phyloP scores from a whole-genome alignment of 2,113 vertebrate species.

The Festucalex cinctus region DNA sequence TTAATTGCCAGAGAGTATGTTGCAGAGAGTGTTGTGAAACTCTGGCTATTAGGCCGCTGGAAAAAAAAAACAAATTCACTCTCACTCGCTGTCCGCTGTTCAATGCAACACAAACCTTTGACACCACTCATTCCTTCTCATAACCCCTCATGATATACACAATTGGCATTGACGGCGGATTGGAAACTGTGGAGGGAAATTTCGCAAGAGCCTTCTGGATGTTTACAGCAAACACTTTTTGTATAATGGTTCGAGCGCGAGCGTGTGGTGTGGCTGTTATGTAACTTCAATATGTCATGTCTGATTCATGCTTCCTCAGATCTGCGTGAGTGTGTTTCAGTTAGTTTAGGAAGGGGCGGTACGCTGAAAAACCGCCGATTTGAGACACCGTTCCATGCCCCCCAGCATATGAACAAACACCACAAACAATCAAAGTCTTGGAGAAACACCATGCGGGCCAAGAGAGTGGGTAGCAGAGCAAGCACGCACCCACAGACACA shows the following conservation, averaged over 20 bases:
- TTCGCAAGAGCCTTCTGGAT: conserved; percentile 32
- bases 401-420: conserved; percentile 39
- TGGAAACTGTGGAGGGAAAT: conserved; percentile 14
- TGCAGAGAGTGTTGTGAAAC: background rate
- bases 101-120: background rate
- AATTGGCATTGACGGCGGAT: background rate
- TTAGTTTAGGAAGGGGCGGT: conserved; percentile 36
- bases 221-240: conserved; percentile 49
- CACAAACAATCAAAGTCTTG: conserved; percentile 49
- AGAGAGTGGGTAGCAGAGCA: conserved; percentile 49
- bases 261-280: conserved; percentile 54
- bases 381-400: conserved; percentile 48
- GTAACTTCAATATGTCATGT: conserved; percentile 46
- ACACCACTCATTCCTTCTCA: background rate
- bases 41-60: background rate
- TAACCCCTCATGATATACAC: background rate
- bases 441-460: conserved; percentile 43
- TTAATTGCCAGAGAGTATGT: background rate
- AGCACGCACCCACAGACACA: conserved; percentile 20
- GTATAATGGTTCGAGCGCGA: conserved; percentile 50
- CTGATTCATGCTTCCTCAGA: conserved; percentile 62
- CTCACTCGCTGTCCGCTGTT: background rate
- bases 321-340: conserved; percentile 40
- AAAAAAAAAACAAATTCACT: background rate
- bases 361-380: conserved; percentile 20